Percentiles rank a stretch among this genome's conserved stretches.
phyloP scores from a whole-genome alignment of 1,140 invertebrate genomes.

The Caerostris extrusa region DNA sequence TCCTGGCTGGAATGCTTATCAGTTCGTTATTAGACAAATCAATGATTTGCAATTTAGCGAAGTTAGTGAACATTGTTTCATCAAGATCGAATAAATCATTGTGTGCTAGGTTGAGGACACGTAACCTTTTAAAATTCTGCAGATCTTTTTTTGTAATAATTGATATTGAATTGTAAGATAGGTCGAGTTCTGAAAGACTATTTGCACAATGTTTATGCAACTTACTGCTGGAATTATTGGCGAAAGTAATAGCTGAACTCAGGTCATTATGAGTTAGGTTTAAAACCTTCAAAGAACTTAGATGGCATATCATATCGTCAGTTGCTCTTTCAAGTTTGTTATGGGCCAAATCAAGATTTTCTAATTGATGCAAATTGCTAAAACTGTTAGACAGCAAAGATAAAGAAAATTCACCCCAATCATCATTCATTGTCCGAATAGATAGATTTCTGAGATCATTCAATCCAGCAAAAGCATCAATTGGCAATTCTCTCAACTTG shows the following conservation, averaged over 20 bases:
- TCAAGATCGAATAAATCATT: conserved; percentile 92
- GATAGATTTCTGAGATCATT: conserved; percentile 86
- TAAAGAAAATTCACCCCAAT: conserved; percentile 86
- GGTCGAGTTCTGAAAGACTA: conserved; percentile 86
- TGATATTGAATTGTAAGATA: conserved; percentile 88
- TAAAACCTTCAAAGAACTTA: conserved; percentile 89
- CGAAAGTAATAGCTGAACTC: conserved; percentile 76
- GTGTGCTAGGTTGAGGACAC: conserved; percentile 86
- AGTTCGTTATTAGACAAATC: conserved; percentile 92
- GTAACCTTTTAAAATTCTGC: conserved; percentile 74
- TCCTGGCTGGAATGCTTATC: conserved; percentile 87
- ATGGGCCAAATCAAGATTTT: conserved; percentile 81
- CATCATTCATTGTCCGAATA: conserved; percentile 89
- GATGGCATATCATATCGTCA: conserved; percentile 85
- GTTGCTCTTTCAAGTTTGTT: conserved; percentile 78
- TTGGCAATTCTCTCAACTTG: conserved; percentile 88
- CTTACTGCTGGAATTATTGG: conserved; percentile 81
- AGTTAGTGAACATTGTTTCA: conserved; percentile 88
- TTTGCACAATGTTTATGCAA: conserved; percentile 79
- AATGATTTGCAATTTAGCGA: conserved; percentile 88
- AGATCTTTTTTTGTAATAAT: conserved; percentile 84
- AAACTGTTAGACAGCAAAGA: conserved; percentile 82
- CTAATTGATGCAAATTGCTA: conserved; percentile 87
- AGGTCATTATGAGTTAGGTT: conserved; percentile 92
- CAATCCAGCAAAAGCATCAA: conserved; percentile 86